Conservation (phyloP, 2,797 vertebrate species). For the Remorina albescens region DNA sequence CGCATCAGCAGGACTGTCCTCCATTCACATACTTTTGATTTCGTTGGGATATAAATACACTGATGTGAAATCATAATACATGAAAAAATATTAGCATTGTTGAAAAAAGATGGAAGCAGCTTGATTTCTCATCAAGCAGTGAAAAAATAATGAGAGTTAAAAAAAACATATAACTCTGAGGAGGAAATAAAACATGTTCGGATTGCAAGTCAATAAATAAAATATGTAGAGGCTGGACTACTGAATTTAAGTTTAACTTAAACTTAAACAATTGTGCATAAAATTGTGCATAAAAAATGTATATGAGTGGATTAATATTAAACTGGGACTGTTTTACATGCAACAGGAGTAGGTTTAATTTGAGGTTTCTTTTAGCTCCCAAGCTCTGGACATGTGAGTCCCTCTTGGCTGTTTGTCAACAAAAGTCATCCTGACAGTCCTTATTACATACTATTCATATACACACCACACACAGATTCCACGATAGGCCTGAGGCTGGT, state of each 20-base stretch:
- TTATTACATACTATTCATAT: conserved; percentile 10
- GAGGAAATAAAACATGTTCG: background rate
- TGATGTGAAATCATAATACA: background rate
- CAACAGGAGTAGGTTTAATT: conserved; percentile 13
- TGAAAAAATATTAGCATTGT: background rate
- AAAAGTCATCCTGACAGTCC: conserved; percentile 56
- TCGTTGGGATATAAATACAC: background rate
- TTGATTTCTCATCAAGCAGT: too few species aligned
- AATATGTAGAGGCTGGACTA: conserved; percentile 9
- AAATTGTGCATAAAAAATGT: too few species aligned
- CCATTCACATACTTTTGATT: background rate
- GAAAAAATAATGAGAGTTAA: background rate
- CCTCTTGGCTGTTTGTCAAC: conserved; percentile 49
- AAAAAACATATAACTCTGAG: background rate
- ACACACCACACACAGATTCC: conserved; percentile 12
- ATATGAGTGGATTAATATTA: conserved; percentile 11
- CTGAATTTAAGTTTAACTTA: background rate
- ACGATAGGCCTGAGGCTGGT: conserved; percentile 25
- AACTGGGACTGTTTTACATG: conserved; percentile 27
- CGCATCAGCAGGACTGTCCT: background rate
- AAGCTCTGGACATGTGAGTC: conserved; percentile 44
- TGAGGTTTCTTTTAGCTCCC: background rate
- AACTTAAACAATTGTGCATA: too few species aligned
- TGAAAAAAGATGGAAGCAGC: too few species aligned
- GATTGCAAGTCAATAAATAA: too few species aligned